phyloP scores from a whole-genome alignment of 2,797 vertebrate genomes.

The Babyrousa celebensis region DNA sequence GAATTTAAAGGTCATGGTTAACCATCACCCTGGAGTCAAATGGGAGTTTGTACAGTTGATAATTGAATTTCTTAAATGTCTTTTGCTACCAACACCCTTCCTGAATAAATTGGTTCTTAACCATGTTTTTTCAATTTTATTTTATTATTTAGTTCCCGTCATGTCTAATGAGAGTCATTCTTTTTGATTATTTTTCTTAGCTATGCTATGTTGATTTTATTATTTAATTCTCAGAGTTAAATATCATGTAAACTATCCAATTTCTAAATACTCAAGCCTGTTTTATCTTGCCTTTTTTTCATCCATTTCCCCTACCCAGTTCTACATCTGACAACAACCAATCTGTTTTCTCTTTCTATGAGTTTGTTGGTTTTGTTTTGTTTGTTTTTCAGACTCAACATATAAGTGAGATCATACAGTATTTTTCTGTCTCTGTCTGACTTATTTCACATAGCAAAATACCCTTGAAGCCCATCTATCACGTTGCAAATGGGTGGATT shows the following conservation, averaged over 20 bases:
- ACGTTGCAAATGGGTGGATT: not conserved
- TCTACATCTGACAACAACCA: not conserved
- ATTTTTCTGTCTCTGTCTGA: not conserved
- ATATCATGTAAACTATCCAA: not conserved
- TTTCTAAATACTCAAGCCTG: not conserved
- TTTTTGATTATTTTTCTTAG: not conserved
- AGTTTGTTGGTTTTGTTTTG: not conserved
- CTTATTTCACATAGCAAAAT: not conserved
- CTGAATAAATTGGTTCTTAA: not conserved
- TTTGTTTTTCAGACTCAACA: not conserved
- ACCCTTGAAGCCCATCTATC: not conserved
- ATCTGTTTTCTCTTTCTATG: not conserved
- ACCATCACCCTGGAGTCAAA: not conserved
- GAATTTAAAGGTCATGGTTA: conserved; percentile 28
- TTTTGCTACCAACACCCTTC: not conserved
- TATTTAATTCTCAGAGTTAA: not conserved
- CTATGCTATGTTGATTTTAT: not conserved
- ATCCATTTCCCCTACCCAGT: not conserved
- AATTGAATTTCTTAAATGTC: not conserved
- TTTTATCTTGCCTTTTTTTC: not conserved
- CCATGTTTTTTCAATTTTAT: not conserved
- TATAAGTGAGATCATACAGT: not conserved
- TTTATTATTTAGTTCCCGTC: not conserved
- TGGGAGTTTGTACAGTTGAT: not conserved
- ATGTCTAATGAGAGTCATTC: not conserved